Percentiles rank a stretch among this genome's conserved stretches.
Conservation (phyloP, 2,797 vertebrate genomes). For the Emydoidea blandingii region DNA sequence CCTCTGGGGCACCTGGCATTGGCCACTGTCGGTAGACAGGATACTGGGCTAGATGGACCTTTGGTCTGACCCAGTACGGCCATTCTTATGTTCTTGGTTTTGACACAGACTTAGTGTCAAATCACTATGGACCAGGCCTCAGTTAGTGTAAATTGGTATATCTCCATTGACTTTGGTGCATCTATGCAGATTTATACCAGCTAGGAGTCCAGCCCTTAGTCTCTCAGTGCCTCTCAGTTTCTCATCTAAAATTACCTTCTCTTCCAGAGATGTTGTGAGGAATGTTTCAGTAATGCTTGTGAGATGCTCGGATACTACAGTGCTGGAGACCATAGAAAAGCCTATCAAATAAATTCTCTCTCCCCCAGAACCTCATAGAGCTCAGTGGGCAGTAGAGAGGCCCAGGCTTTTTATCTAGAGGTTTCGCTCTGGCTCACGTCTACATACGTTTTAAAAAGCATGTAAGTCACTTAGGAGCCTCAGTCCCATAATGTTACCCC, state of each 20-base stretch:
- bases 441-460: neutral
- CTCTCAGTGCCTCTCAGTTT: neutral
- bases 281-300: neutral
- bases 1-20: too few relatives aligned
- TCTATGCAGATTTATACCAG: neutral
- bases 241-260: neutral
- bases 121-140: neutral
- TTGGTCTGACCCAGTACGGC: too few relatives aligned
- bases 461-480: neutral
- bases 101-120: neutral
- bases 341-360: neutral
- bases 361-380: neutral
- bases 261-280: neutral
- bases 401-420: neutral
- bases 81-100: neutral
- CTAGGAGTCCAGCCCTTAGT: neutral
- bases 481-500: neutral
- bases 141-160: neutral
- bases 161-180: neutral
- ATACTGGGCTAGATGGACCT: too few relatives aligned
- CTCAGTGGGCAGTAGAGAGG: neutral
- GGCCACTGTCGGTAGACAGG: too few relatives aligned
- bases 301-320: neutral
- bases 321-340: neutral
- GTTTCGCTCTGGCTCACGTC: neutral